These are phyloP conservation scores for Dicrurus megarhynchus DNA, from an alignment of 2,113 vertebrate species.

Conservation along the genomic window DNA sequence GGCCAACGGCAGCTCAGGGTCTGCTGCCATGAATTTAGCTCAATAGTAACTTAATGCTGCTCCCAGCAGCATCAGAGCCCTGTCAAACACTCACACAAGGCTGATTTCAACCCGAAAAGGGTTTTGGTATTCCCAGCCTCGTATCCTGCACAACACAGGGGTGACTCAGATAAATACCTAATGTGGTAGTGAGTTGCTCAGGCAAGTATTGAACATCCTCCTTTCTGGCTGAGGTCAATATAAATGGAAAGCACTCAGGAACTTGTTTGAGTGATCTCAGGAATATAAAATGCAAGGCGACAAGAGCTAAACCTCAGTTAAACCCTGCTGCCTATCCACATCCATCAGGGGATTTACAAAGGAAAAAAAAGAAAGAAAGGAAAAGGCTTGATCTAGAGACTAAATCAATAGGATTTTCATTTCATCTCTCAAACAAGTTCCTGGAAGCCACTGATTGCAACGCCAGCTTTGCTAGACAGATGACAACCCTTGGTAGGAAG, in stretches of 20 bases:
- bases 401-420: slow-evolving; percentile 33
- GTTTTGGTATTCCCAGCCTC: not conserved
- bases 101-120: not conserved
- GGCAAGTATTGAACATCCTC: not conserved
- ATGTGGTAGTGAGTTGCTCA: fast-evolving
- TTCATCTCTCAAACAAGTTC: slow-evolving; percentile 4
- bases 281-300: not conserved
- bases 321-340: not conserved
- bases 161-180: not conserved
- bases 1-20: not conserved
- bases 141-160: not conserved
- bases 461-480: not conserved
- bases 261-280: not conserved
- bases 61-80: not conserved
- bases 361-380: not conserved
- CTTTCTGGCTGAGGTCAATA: not conserved
- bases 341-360: not conserved
- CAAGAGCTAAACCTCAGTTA: not conserved
- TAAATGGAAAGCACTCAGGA: not conserved
- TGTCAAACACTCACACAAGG: not conserved
- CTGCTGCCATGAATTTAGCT: not conserved
- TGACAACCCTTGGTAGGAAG: not conserved
- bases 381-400: not conserved
- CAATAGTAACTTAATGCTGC: fast-evolving
- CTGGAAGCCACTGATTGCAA: not conserved